These are phyloP conservation scores for Bicyclus anynana DNA, from an alignment of 1,140 invertebrate genomes.

Conservation along the genomic window DNA sequence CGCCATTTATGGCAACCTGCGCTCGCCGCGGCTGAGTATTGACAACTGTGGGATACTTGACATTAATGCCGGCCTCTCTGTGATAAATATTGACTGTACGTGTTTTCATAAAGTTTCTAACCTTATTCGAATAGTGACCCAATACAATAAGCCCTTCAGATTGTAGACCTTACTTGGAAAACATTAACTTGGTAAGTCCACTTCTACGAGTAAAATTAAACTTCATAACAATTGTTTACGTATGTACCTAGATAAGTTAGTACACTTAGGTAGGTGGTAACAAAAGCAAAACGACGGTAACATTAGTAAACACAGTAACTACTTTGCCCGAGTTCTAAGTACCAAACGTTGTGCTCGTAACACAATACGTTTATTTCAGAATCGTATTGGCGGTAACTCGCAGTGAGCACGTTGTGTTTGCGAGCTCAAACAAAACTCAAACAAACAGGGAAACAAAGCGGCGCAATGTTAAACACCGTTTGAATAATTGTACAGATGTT, in stretches of 20 bases:
- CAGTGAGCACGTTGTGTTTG: slow-evolving; percentile 46
- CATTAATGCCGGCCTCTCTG: slow-evolving; percentile 42
- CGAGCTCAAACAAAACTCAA: slow-evolving; percentile 43
- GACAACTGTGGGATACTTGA: slow-evolving; percentile 70
- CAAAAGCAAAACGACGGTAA: slow-evolving; percentile 3
- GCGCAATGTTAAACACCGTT: slow-evolving; percentile 36
- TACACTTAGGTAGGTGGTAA: neutral
- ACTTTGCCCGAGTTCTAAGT: slow-evolving; percentile 28
- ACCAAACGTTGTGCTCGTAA: slow-evolving; percentile 50
- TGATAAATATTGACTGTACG: slow-evolving; percentile 57
- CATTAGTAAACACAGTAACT: slow-evolving; percentile 7
- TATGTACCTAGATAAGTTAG: neutral
- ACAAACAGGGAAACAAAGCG: slow-evolving; percentile 18
- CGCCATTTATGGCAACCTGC: slow-evolving; percentile 67
- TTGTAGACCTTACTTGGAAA: slow-evolving; percentile 6
- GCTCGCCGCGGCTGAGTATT: slow-evolving; percentile 47
- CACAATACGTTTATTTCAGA: slow-evolving; percentile 53
- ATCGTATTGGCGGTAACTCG: slow-evolving; percentile 42
- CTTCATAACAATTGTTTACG: neutral
- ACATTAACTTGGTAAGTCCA: neutral
- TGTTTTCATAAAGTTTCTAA: slow-evolving; percentile 57
- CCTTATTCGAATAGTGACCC: slow-evolving; percentile 33
- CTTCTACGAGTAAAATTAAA: neutral
- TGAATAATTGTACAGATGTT: slow-evolving; percentile 40
- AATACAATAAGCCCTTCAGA: neutral